phyloP scores from a whole-genome alignment of 2,797 vertebrate genomes.

The Tympanoctomys barrerae region DNA sequence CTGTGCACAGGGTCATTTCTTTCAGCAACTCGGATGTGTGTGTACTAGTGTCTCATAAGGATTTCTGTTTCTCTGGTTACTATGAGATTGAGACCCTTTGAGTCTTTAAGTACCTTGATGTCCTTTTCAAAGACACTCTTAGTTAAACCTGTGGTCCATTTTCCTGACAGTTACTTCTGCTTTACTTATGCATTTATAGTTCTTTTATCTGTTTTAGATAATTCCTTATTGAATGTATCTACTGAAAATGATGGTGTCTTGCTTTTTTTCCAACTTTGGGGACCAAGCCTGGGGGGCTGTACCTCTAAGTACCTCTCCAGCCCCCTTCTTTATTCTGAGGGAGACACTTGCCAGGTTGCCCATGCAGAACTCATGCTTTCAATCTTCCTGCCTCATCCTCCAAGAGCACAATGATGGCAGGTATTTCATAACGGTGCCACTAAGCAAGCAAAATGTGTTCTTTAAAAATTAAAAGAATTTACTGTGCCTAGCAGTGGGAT shows the following conservation, averaged over 20 bases:
- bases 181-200: background rate
- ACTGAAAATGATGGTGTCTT: background rate
- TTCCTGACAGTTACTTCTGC: background rate
- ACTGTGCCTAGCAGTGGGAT: background rate
- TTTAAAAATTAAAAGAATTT: background rate
- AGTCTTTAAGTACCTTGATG: background rate
- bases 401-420: background rate
- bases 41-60: background rate
- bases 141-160: background rate
- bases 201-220: background rate
- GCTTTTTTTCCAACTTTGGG: background rate
- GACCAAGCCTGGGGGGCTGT: background rate
- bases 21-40: background rate
- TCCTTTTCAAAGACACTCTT: background rate
- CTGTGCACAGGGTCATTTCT: background rate
- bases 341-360: background rate
- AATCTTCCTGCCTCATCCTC: background rate
- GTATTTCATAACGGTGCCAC: background rate
- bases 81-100: background rate
- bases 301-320: background rate
- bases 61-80: background rate
- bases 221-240: background rate
- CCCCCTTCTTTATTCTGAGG: background rate
- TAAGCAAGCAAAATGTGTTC: background rate
- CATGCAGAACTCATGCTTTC: background rate